phyloP scores from a whole-genome alignment of 2,113 vertebrate species.

The Quiscalus mexicanus region DNA sequence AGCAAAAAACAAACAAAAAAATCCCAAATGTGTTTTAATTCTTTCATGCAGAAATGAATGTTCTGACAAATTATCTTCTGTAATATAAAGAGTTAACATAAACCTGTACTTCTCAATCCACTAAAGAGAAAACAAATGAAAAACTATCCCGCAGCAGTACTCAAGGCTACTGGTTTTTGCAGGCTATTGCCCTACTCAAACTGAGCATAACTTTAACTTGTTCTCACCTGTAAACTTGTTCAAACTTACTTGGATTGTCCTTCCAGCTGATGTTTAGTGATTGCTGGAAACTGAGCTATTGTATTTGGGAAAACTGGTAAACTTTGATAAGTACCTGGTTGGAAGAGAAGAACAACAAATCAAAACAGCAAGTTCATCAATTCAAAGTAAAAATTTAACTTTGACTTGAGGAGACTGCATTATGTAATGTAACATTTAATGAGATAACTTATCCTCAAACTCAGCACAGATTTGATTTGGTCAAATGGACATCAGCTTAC shows the following conservation, averaged over 20 bases:
- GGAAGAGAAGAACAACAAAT: neutral
- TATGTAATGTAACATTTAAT: neutral
- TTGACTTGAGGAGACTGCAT: neutral
- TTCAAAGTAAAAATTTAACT: neutral
- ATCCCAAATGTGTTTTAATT: neutral
- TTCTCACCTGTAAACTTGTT: neutral
- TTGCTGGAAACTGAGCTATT: conserved; percentile 87
- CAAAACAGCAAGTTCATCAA: neutral
- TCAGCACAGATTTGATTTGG: neutral
- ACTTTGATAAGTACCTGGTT: conserved; percentile 59
- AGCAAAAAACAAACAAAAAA: neutral
- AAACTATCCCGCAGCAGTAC: neutral
- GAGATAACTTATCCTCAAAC: neutral
- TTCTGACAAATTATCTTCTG: neutral
- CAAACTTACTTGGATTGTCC: conserved; percentile 84
- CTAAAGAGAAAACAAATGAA: neutral
- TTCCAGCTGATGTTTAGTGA: conserved; percentile 86
- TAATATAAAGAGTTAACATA: neutral
- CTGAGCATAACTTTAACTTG: neutral
- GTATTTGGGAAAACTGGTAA: conserved; percentile 74
- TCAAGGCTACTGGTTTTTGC: neutral
- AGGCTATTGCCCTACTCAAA: neutral
- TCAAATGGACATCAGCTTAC: neutral
- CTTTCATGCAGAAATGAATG: neutral
- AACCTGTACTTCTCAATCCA: neutral